Conservation (phyloP, 2,797 vertebrate species). For the Eutrigla gurnardus region DNA sequence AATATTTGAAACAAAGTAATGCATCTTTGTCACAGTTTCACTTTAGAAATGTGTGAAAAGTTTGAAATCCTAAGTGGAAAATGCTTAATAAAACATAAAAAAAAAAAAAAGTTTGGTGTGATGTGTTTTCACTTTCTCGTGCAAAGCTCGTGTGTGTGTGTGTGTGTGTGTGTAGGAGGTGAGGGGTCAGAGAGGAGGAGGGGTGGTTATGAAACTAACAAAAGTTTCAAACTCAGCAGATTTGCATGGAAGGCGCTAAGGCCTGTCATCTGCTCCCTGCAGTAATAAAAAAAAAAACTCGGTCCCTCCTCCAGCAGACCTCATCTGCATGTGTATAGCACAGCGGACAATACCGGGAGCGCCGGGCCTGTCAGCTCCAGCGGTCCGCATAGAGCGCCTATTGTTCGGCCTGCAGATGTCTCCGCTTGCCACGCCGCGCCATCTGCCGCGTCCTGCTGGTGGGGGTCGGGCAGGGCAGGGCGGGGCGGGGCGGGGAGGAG, state of each 20-base stretch:
- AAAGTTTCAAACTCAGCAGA: slow-evolving; percentile 57
- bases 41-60: slow-evolving; percentile 1
- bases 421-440: slow-evolving; percentile 74
- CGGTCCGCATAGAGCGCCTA: slow-evolving; percentile 73
- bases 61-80: slow-evolving; percentile 39
- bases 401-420: slow-evolving; percentile 85
- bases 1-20: slow-evolving; percentile 33
- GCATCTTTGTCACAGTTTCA: slow-evolving; percentile 29
- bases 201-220: slow-evolving; percentile 9
- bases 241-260: slow-evolving; percentile 60
- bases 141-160: slow-evolving; percentile 9
- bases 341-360: slow-evolving; percentile 75
- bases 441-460: slow-evolving; percentile 81
- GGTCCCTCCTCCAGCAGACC: slow-evolving; percentile 39
- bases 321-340: slow-evolving; percentile 85
- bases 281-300: slow-evolving; percentile 5
- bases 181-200: background rate
- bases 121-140: slow-evolving; percentile 50
- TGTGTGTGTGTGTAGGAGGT: background rate
- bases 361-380: slow-evolving; percentile 75
- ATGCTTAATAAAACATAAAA: slow-evolving; percentile 57
- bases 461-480: slow-evolving; percentile 64
- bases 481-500: slow-evolving; percentile 37
- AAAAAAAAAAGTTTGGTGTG: background rate
- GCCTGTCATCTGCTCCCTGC: slow-evolving; percentile 68